phyloP scores from a whole-genome alignment of 2,113 vertebrate genomes.

The Aphelocoma coerulescens region DNA sequence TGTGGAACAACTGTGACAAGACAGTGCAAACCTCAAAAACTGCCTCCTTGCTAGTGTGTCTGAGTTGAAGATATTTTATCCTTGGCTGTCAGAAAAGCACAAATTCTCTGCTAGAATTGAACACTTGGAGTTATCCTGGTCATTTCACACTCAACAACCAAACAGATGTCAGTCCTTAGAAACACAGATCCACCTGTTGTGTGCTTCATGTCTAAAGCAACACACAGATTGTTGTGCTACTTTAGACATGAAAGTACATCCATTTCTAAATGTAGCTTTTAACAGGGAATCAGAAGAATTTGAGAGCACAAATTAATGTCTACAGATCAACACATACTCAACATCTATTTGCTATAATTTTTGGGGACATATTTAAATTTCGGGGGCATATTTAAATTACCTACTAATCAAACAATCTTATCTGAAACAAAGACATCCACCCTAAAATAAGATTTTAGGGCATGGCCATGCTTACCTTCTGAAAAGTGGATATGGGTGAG shows the following conservation, averaged over 20 bases:
- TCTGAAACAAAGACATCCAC: background rate
- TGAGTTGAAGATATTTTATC: background rate
- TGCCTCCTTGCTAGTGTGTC: background rate
- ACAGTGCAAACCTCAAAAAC: background rate
- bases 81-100: background rate
- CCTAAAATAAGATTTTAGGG: background rate
- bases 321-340: background rate
- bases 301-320: background rate
- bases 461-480: constrained; percentile 76
- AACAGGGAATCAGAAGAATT: background rate
- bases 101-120: background rate
- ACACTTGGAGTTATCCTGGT: background rate
- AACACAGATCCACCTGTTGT: background rate
- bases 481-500: constrained; percentile 88
- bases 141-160: background rate
- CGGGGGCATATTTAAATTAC: too few species aligned
- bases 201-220: background rate
- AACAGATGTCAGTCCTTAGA: background rate
- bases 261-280: background rate
- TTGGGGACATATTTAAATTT: background rate
- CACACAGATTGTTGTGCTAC: background rate
- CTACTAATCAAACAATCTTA: background rate
- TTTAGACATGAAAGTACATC: background rate
- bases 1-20: background rate
- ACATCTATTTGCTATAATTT: background rate